Conservation (phyloP, 2,797 vertebrate genomes). For the Hippoglossus hippoglossus region DNA sequence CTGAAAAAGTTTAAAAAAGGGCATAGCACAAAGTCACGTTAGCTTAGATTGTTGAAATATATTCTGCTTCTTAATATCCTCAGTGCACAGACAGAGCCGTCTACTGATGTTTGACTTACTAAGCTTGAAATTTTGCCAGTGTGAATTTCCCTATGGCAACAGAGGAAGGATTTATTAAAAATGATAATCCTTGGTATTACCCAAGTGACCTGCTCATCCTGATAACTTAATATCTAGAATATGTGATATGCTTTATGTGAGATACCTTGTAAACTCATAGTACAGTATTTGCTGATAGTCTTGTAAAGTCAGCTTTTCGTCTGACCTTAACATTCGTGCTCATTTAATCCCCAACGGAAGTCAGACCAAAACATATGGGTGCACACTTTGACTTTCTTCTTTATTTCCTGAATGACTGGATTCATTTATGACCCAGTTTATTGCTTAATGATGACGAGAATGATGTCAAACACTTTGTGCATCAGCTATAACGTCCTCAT, state of each 20-base stretch:
- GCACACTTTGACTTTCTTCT: not conserved
- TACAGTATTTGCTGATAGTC: constrained; percentile 13
- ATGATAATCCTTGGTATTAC: constrained; percentile 49
- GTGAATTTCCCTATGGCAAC: constrained; percentile 22
- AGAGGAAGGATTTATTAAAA: constrained; percentile 45
- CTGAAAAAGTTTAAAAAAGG: constrained; percentile 42
- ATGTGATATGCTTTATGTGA: constrained; percentile 24
- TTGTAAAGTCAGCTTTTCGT: not conserved
- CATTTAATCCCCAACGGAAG: not conserved
- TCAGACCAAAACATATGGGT: not conserved
- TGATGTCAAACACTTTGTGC: not conserved
- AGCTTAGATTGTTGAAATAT: constrained; percentile 35
- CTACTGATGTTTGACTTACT: constrained; percentile 28
- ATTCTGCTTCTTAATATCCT: constrained; percentile 30
- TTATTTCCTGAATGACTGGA: not conserved
- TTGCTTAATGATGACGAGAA: not conserved
- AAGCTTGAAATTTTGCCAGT: constrained; percentile 37
- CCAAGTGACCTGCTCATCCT: constrained; percentile 41
- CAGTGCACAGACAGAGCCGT: constrained; percentile 3
- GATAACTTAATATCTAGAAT: constrained; percentile 39
- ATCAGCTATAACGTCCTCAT: constrained; percentile 3
- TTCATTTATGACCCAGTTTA: not conserved
- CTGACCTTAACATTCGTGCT: not conserved
- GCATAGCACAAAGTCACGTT: constrained; percentile 26
- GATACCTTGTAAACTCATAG: constrained; percentile 12